These are phyloP conservation scores for Neodiprion pinetum DNA, from an alignment of 1,140 invertebrate genomes.

Conservation along the genomic window DNA sequence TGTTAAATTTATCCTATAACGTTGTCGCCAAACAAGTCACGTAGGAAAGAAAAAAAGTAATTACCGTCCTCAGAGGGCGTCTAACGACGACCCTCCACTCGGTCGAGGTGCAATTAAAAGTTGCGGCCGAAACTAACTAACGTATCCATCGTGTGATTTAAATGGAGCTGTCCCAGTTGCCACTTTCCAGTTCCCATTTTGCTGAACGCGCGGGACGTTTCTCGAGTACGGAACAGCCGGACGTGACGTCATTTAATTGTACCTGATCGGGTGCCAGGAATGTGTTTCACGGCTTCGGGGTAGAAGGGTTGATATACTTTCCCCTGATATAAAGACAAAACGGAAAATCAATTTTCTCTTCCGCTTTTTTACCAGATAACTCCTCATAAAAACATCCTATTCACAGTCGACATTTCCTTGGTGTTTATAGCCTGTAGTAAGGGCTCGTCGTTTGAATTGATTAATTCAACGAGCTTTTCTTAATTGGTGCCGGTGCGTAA, in stretches of 20 bases:
- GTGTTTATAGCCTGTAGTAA: too few relatives aligned
- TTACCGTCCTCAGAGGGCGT: conserved; percentile 38
- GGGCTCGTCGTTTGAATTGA: too few relatives aligned
- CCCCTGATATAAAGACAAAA: too few relatives aligned
- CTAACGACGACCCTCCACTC: conserved; percentile 55
- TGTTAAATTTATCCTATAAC: neutral
- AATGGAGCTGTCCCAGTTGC: conserved; percentile 37
- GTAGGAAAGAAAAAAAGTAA: conserved; percentile 38
- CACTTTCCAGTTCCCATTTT: conserved; percentile 26
- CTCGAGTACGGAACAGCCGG: conserved; percentile 1
- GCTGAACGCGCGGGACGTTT: conserved; percentile 28
- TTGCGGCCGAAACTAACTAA: conserved; percentile 57
- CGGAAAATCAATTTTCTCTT: too few relatives aligned
- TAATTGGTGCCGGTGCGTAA: neutral
- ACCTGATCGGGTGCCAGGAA: conserved; percentile 41
- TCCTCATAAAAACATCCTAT: too few relatives aligned
- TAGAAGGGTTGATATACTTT: too few relatives aligned
- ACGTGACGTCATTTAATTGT: conserved; percentile 50
- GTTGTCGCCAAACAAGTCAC: neutral
- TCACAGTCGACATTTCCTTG: too few relatives aligned
- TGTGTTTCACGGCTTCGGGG: neutral
- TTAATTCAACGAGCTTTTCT: too few relatives aligned
- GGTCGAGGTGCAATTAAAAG: conserved; percentile 57
- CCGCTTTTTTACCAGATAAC: too few relatives aligned
- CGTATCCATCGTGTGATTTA: conserved; percentile 51